These are phyloP conservation scores for Monochamus alternatus DNA, from an alignment of 2,888 invertebrate species.

Conservation along the genomic window DNA sequence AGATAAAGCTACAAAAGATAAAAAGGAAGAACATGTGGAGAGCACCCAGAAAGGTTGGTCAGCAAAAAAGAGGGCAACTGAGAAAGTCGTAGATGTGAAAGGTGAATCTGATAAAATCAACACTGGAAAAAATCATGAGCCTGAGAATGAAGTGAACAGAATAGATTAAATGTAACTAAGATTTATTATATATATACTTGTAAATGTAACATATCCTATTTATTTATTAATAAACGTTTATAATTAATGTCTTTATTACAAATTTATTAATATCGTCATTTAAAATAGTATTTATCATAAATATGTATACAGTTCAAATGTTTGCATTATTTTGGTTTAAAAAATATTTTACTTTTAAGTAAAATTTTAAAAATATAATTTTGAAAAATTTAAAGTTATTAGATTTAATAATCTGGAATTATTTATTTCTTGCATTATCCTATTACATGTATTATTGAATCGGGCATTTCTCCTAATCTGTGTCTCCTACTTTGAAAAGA, in stretches of 20 bases:
- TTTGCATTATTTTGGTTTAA: too few species aligned
- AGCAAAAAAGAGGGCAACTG: constrained; percentile 9
- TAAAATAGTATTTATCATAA: too few species aligned
- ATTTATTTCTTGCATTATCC: too few species aligned
- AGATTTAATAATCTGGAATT: too few species aligned
- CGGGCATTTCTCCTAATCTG: too few species aligned
- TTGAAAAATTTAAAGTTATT: too few species aligned
- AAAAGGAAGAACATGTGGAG: constrained; percentile 15
- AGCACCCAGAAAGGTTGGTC: constrained; percentile 9
- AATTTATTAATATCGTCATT: too few species aligned
- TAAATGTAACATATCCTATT: background rate
- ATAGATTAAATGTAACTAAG: background rate
- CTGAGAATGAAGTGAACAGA: constrained; percentile 24
- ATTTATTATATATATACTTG: background rate
- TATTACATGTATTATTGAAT: too few species aligned
- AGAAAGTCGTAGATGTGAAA: background rate
- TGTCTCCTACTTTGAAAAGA: too few species aligned
- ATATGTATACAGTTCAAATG: too few species aligned
- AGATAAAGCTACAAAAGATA: background rate
- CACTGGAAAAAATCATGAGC: constrained; percentile 4
- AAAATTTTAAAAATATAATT: too few species aligned
- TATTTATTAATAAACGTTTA: background rate
- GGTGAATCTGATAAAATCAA: background rate
- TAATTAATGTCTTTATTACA: background rate
- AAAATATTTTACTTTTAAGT: too few species aligned